A percentile compares a stretch with the other conserved stretches of the same genome.
phyloP scores from a whole-genome alignment of 2,888 invertebrate species.

The Brachycybe producta region DNA sequence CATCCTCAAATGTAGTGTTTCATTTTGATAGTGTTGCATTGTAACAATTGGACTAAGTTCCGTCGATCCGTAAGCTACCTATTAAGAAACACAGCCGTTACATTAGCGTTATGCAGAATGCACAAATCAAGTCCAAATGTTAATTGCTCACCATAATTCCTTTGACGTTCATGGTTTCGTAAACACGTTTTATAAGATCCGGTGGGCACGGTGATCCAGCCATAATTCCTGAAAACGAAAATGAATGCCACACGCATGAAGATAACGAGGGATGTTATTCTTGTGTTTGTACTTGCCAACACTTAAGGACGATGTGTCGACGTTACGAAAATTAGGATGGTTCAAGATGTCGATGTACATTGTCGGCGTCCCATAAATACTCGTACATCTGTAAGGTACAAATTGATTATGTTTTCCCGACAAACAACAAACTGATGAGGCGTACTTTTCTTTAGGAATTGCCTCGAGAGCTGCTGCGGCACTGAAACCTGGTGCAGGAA shows the following conservation, averaged over 20 bases:
- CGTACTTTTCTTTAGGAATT: conserved; percentile 51
- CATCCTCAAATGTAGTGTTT: neutral
- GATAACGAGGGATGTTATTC: neutral
- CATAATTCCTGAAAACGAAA: neutral
- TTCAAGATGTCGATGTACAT: conserved; percentile 67
- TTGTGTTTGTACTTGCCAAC: neutral
- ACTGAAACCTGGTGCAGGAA: conserved; percentile 35
- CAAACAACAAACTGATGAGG: conserved; percentile 8
- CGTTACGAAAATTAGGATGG: conserved; percentile 34
- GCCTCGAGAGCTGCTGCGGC: conserved; percentile 44
- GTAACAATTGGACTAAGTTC: neutral
- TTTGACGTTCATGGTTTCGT: neutral
- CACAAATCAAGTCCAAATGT: neutral
- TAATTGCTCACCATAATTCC: conserved; percentile 5
- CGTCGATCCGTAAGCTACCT: conserved; percentile 3
- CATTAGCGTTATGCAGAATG: neutral
- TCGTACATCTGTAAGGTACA: conserved; percentile 45
- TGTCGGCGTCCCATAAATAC: conserved; percentile 66
- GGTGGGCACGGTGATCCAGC: conserved; percentile 6
- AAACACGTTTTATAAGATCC: neutral
- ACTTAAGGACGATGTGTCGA: neutral
- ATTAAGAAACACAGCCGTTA: neutral
- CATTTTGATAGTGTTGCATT: neutral
- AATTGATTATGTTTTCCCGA: too few species aligned
- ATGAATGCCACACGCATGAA: too few species aligned